Conservation (phyloP, 2,888 invertebrate species). For the Rhogogaster chlorosoma region DNA sequence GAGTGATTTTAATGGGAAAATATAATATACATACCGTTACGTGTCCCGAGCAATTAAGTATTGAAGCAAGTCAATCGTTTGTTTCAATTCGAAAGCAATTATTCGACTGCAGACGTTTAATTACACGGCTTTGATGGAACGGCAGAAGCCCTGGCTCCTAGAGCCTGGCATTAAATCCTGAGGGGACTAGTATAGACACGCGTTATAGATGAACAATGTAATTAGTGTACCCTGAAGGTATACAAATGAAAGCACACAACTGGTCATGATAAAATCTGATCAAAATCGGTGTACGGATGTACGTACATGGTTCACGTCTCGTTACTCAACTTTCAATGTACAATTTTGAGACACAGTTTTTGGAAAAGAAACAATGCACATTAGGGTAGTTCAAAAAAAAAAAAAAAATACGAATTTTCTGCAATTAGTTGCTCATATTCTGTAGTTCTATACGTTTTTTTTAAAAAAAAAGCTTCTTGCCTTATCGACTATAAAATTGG, state of each 20-base stretch:
- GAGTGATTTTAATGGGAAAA: constrained; percentile 3
- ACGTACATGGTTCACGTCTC: not conserved
- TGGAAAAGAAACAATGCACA: not conserved
- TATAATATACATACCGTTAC: not conserved
- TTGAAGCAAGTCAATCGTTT: constrained; percentile 39
- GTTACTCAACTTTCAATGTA: not conserved
- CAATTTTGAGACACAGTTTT: not conserved
- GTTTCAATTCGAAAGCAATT: constrained; percentile 46
- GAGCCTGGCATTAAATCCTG: constrained; percentile 28
- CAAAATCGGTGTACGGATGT: not conserved
- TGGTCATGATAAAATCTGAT: not conserved
- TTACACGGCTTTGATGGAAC: constrained; percentile 43
- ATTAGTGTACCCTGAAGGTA: not conserved
- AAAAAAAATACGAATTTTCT: too few relatives aligned
- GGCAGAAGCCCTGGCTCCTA: constrained; percentile 17
- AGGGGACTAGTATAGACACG: not conserved
- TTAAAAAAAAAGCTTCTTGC: too few relatives aligned
- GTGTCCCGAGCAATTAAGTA: constrained; percentile 8
- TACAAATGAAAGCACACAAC: not conserved
- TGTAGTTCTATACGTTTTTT: too few relatives aligned
- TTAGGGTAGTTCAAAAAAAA: too few relatives aligned
- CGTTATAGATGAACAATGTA: constrained; percentile 3
- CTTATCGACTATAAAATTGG: too few relatives aligned
- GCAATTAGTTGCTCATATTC: too few relatives aligned
- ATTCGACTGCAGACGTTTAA: constrained; percentile 46